Evolutionary conservation across 2,797 vertebrate species (phyloP), one percentile per base, ranked within the genome.

Genomic region (Semotilus atromaculatus): DNA sequence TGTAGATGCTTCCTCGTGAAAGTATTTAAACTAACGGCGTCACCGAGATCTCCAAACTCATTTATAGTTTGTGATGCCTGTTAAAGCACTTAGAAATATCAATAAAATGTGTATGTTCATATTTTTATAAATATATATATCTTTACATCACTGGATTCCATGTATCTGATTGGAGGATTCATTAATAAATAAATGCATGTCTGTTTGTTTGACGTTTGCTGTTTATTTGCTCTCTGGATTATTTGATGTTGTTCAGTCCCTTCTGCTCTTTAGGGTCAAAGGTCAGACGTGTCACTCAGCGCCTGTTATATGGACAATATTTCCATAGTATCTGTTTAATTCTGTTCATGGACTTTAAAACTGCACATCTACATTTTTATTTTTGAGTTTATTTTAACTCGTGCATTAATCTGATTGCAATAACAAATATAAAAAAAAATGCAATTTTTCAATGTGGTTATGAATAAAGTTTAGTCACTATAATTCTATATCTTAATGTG

Each of bases 261-360:
- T 48, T 81, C 53, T 76, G 51, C 67, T 85, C 84, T 88, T 91
- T 87, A 81, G 82, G 64, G 73, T 79, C 7, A 71, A 21, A 84
- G 83, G 26, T 81, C 58, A 67, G 82, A 82, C 58, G 84, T 87
- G 78, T 88, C 87, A 51, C 82, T 85, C 81, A 82, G 88, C 85
- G 79, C 70, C 43, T 73, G 83, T 91, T 85, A 81, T 89, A 86
- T 90, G 86, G 93, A 89, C 85, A 91, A 92, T 86, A 84, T 90
- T 91, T 92, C 62, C 73, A 89, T 90, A 84, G 75, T 86, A 85
- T 92, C 90, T 90, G 86, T 74, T 16, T 48, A 48, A 48, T 48
- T 60, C 85, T 83, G 86, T 88, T 75, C 23, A 38, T 88, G 66
- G 90, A 88, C 84, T 84, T 84, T 86, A 95, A 93, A 95, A 31